Percentiles rank a stretch among this genome's conserved stretches.
These are phyloP conservation scores for Clarias platycephalus DNA, from an alignment of 2,797 vertebrate species.

Conservation along the genomic window DNA sequence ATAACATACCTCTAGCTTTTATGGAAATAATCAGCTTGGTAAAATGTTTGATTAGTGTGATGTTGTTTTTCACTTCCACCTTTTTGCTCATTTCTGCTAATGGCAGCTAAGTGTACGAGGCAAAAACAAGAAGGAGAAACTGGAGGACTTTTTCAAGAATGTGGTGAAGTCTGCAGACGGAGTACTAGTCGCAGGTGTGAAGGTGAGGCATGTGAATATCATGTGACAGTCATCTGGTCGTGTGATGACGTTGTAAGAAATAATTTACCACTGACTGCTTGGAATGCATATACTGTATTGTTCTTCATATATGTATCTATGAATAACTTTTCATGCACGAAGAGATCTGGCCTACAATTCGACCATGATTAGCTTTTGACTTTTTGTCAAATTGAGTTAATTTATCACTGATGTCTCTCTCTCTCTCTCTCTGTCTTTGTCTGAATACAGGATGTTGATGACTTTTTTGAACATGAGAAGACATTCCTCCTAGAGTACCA, in stretches of 20 bases:
- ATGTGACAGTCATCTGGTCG: conserved; percentile 25
- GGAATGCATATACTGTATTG: conserved; percentile 21
- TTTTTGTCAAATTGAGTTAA: background rate
- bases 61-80: conserved; percentile 16
- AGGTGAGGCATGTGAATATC: conserved; percentile 74
- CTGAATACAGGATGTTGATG: conserved; percentile 88
- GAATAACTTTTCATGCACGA: conserved; percentile 5
- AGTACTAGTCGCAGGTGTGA: conserved; percentile 94
- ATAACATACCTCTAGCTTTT: background rate
- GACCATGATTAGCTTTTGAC: background rate
- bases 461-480: conserved; percentile 98
- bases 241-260: conserved; percentile 18
- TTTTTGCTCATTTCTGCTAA: conserved; percentile 42
- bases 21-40: background rate
- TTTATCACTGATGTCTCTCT: background rate
- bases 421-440: background rate
- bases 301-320: conserved; percentile 7
- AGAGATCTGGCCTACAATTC: background rate
- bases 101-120: conserved; percentile 94
- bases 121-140: conserved; percentile 98
- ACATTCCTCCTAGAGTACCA: conserved; percentile 98
- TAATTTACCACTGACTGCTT: conserved; percentile 11
- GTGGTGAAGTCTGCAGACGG: conserved; percentile 98
- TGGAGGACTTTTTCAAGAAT: conserved; percentile 98
- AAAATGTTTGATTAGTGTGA: background rate